Percentiles rank a stretch among this genome's conserved stretches.
Evolutionary conservation across 2,888 invertebrate species (phyloP).

Genomic region (Hybos culiciformis): DNA sequence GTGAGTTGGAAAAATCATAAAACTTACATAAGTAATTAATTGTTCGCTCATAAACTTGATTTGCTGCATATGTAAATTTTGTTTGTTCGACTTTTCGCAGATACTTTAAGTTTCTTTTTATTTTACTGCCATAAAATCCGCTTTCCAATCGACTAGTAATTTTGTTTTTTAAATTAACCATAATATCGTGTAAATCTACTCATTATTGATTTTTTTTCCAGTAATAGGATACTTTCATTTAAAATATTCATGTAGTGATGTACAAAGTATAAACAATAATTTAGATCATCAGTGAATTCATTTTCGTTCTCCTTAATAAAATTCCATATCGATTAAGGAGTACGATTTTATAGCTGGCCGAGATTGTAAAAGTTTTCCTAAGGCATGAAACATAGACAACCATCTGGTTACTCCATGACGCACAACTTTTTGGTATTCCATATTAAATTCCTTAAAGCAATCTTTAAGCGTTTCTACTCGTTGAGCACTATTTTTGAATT

Average conservation of each 20-base stretch:
- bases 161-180: neutral
- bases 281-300: neutral
- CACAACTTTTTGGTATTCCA: neutral
- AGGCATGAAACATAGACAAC: neutral
- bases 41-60: neutral
- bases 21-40: neutral
- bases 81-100: neutral
- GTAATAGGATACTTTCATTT: neutral
- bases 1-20: neutral
- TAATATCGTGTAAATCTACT: neutral
- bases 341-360: constrained; percentile 1
- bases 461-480: neutral
- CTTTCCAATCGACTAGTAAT: neutral
- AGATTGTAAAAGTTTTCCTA: neutral
- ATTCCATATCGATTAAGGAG: neutral
- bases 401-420: neutral
- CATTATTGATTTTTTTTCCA: neutral
- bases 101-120: neutral
- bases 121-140: neutral
- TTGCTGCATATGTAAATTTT: neutral
- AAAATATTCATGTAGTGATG: neutral
- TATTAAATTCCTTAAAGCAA: no score
- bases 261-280: neutral
- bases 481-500: neutral
- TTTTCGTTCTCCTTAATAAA: neutral